A percentile compares a stretch with the other conserved stretches of the same genome.
Evolutionary conservation across 2,888 invertebrate species (phyloP).

Genomic region (Drosophila antonietae): DNA sequence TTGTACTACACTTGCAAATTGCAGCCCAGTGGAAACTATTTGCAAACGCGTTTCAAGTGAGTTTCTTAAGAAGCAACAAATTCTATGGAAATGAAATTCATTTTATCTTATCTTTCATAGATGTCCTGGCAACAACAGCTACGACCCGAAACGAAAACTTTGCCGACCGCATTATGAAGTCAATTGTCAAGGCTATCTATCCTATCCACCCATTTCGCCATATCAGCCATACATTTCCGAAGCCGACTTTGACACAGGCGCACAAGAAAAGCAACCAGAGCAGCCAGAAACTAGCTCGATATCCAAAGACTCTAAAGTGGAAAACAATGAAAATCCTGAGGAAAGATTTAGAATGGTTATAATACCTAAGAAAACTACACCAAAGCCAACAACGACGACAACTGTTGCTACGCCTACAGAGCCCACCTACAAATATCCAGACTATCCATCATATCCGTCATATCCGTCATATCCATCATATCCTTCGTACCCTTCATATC

Average conservation of each 20-base stretch:
- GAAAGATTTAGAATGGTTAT: constrained; percentile 20
- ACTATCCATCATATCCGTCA: constrained; percentile 7
- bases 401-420: constrained; percentile 8
- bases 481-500: constrained; percentile 16
- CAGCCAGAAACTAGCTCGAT: not conserved
- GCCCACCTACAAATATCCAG: constrained; percentile 6
- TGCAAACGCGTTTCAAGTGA: constrained; percentile 83
- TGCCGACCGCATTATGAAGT: constrained; percentile 72
- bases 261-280: constrained; percentile 29
- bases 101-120: constrained; percentile 35
- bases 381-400: constrained; percentile 11
- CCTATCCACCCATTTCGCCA: constrained; percentile 53
- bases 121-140: constrained; percentile 76
- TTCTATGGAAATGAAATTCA: too few relatives aligned
- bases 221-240: constrained; percentile 43
- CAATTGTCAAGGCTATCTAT: constrained; percentile 59
- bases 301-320: not conserved
- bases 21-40: constrained; percentile 78
- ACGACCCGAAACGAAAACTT: constrained; percentile 54
- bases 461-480: constrained; percentile 2
- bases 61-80: not conserved
- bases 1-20: constrained; percentile 84
- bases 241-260: constrained; percentile 9
- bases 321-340: not conserved
- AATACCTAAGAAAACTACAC: constrained; percentile 18